Conservation (phyloP, 2,888 invertebrate genomes). For the Leptinotarsa tumamoca region DNA sequence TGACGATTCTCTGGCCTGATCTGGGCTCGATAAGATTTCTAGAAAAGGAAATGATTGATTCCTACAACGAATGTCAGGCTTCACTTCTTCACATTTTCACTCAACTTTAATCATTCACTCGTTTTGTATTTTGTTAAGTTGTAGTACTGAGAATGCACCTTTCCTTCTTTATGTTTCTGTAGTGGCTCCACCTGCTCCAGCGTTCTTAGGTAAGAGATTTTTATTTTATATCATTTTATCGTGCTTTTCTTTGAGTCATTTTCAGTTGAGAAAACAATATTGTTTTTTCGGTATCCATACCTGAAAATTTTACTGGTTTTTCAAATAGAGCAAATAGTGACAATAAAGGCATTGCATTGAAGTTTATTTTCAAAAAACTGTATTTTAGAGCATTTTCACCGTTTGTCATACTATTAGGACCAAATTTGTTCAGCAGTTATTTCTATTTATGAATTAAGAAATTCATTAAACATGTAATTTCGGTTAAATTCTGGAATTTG, state of each 20-base stretch:
- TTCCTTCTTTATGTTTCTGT: constrained; percentile 61
- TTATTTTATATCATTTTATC: constrained; percentile 41
- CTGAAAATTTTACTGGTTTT: background rate
- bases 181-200: constrained; percentile 60
- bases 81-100: constrained; percentile 12
- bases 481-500: too few species aligned
- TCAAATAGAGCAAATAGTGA: too few species aligned
- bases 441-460: too few species aligned
- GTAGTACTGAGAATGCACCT: constrained; percentile 63
- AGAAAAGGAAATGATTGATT: background rate
- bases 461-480: too few species aligned
- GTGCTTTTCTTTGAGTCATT: constrained; percentile 19
- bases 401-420: too few species aligned
- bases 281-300: background rate
- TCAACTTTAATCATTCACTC: constrained; percentile 35
- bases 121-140: constrained; percentile 56
- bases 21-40: background rate
- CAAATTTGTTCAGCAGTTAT: too few species aligned
- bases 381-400: too few species aligned
- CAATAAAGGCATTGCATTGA: too few species aligned
- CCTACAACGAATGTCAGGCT: background rate
- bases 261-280: constrained; percentile 1
- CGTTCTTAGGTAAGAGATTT: constrained; percentile 60
- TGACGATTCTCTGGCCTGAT: too few species aligned
- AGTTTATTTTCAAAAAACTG: too few species aligned